Base-by-base conservation (phyloP, 2,113 vertebrate species). In the Caranx ignobilis region DNA sequence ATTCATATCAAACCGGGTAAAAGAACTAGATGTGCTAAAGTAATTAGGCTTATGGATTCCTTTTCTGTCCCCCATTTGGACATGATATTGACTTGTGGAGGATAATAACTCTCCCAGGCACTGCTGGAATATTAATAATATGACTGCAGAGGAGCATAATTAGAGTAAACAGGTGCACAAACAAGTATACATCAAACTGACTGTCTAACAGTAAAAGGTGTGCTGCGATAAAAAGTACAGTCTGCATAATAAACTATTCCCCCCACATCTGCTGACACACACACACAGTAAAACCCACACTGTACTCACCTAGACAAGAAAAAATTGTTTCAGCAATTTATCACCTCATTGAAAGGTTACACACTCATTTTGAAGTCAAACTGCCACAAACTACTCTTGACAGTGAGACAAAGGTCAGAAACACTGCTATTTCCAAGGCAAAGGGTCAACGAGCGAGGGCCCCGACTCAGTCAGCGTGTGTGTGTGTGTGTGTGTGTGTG, bases 1-100 rank as follows among this genome's bases (percentile, higher is more conserved):
- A 88, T 87, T 89, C 81, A 79, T 64, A 84, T 86, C 87, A 89
- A 88, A 88, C 85, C 81, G 77, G 72, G 76, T 71, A 82, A 85
- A 81, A 72, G 18, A 57, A 81, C 71, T 68, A 80, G 81, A 87
- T 79, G 81, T 78, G 65, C 60, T 66, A 75, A 80, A 91, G 84
- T 88, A 87, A 90, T 90, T 85, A 80, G 85, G 82, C 70, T 68
- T 79, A 86, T 85, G 71, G 81, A 81, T 88, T 85, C 79, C 69
- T 69, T 71, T 79, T 59, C 62, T 39, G 65, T 85, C 71, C 76
- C 50, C 72, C 37, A 55, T 82, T 87, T 91, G 71, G 88, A 75
- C 79, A 55, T 55, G 4, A 71, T 84, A 88, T 83, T 79, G 90
- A 90, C 83, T 84, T 65, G 41, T 74, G 74, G 66, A 45, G 73